These are phyloP conservation scores for Myzus persicae DNA, from an alignment of 1,140 invertebrate species.

Conservation along the genomic window DNA sequence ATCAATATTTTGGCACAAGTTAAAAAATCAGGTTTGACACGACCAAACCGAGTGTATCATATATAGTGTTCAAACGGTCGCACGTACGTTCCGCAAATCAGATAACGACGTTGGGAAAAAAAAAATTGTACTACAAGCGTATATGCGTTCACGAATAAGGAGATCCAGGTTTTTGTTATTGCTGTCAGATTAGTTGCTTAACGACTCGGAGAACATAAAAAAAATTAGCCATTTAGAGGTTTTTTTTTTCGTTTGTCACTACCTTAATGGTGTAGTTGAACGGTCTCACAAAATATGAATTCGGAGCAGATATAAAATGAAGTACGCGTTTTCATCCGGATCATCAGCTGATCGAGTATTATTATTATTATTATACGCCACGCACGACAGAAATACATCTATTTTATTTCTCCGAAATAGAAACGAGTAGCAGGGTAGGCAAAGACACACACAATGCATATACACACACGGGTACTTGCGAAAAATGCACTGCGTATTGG, in stretches of 20 bases:
- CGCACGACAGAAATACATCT: slow-evolving; percentile 27
- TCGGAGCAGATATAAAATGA: background rate
- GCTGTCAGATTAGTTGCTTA: slow-evolving; percentile 55
- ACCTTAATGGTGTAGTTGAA: slow-evolving; percentile 22
- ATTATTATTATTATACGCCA: background rate
- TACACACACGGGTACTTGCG: background rate
- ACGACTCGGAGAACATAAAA: slow-evolving; percentile 46
- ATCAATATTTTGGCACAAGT: slow-evolving; percentile 47
- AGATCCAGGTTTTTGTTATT: slow-evolving; percentile 53
- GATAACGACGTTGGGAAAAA: slow-evolving; percentile 44
- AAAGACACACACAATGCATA: background rate
- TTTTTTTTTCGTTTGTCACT: slow-evolving; percentile 31
- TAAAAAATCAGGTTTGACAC: slow-evolving; percentile 55
- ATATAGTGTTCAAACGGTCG: slow-evolving; percentile 2
- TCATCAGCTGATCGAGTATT: background rate
- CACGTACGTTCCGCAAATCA: slow-evolving; percentile 49
- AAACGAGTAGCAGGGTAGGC: background rate
- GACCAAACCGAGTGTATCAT: background rate
- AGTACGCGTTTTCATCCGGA: slow-evolving; percentile 8
- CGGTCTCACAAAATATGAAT: slow-evolving; percentile 35
- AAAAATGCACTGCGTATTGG: background rate
- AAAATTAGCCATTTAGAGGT: slow-evolving; percentile 48
- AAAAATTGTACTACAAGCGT: slow-evolving; percentile 29
- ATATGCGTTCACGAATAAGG: slow-evolving; percentile 52
- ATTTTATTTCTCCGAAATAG: background rate